Conservation (phyloP, 2,113 vertebrate genomes). For the Cavia aperea region DNA sequence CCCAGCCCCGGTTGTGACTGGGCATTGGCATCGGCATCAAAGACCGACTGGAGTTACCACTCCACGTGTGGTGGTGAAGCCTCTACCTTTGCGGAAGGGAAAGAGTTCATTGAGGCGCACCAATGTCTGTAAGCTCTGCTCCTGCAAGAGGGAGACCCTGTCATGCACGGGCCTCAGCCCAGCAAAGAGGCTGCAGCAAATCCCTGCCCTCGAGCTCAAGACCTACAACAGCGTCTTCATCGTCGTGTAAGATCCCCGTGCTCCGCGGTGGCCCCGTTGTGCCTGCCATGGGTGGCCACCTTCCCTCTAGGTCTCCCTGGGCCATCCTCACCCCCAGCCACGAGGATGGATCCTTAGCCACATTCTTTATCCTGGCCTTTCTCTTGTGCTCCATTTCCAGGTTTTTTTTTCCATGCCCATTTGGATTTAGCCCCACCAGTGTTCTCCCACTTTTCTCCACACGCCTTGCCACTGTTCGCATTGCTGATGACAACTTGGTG, state of each 20-base stretch:
- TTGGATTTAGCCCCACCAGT: background rate
- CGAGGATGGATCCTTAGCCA: background rate
- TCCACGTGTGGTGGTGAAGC: background rate
- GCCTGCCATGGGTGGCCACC: background rate
- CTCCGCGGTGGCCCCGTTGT: background rate
- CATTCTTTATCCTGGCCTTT: background rate
- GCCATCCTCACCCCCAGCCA: background rate
- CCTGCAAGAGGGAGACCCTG: background rate
- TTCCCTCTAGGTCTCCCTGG: background rate
- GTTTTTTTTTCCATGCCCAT: background rate
- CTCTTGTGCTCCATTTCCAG: background rate
- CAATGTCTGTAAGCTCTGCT: background rate
- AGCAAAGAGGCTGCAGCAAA: background rate
- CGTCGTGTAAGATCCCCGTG: background rate
- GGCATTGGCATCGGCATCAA: background rate
- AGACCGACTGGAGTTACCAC: background rate
- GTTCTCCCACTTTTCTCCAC: background rate
- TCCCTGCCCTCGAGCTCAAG: background rate
- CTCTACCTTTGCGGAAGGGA: background rate
- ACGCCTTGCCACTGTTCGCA: background rate
- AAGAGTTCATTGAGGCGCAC: background rate
- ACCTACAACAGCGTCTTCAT: background rate
- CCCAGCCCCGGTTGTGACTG: background rate
- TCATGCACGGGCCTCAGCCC: background rate
- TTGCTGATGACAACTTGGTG: background rate